Evolutionary conservation across 2,888 invertebrate species (phyloP), one percentile per base, ranked within the genome.

Genomic region (Drosophila lutescens): DNA sequence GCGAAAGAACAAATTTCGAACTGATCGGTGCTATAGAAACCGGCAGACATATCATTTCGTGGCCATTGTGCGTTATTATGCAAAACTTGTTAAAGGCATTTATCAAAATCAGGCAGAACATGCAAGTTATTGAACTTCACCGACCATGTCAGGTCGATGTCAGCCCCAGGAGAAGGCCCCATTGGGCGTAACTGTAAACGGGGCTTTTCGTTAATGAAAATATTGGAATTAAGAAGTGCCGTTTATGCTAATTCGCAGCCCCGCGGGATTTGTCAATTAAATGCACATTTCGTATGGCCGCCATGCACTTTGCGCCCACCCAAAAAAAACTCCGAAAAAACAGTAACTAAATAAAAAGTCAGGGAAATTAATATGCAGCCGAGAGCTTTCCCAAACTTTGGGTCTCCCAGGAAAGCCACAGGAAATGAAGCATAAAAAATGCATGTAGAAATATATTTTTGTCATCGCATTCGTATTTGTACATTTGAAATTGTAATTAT

Each of bases 21-120:
- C 71, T 70, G 30, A 30, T 30, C 30, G 30, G 30, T 30, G 58
- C 57, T 74, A 65, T 65, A 74, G 74, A 74, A 76, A 57, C 41
- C 55, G 23, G 54, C 44, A 15, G 60, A 59, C 70, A 60, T 71
- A 79, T 78, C 84, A 76, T 79, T 86, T 76, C 67, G 41, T 69
- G 61, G 43, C 40, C 54, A 63, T 62, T 69, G 47, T 78, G 51
- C 72, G 77, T 79, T 83, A 79, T 79, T 89, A 87, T 88, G 88
- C 88, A 79, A 87, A 88, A 87, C 89, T 85, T 88, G 88, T 88
- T 79, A 77, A 77, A 74, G 83, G 76, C 89, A 89, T 86, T 81
- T 79, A 85, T 80, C 89, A 86, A 87, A 85, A 74, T 58, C 69
- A 53, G 26, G 51, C 61, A 41, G 60, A 71, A 43, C 62, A 49